Conservation (phyloP, 1,140 invertebrate genomes). For the Drosophila subobscura region DNA sequence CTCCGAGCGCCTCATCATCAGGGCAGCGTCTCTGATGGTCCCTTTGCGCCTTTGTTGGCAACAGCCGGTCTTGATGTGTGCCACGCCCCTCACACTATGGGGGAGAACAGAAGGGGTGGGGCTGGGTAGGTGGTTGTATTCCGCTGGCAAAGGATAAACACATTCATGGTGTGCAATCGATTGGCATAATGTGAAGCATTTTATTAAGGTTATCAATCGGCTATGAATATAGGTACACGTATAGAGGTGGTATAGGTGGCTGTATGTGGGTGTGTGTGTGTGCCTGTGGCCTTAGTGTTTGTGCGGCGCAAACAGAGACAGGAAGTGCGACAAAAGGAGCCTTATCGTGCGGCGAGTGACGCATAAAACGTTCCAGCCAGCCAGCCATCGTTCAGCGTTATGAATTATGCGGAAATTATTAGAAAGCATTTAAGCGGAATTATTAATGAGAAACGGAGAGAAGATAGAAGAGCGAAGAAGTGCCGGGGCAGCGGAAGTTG, state of each 20-base stretch:
- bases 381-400: conserved; percentile 60
- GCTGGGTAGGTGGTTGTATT: conserved; percentile 8
- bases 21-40: too few species aligned
- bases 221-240: conserved; percentile 62
- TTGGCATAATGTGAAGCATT: conserved; percentile 82
- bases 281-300: conserved; percentile 53
- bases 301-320: conserved; percentile 58
- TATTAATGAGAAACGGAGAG: conserved; percentile 65
- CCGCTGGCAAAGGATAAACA: conserved; percentile 75
- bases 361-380: conserved; percentile 80
- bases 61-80: conserved; percentile 75
- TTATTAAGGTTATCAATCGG: conserved; percentile 82
- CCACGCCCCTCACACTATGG: conserved; percentile 28
- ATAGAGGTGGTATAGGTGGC: conserved; percentile 43
- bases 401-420: conserved; percentile 82
- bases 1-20: conserved; percentile 38
- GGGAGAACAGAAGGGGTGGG: conserved; percentile 1
- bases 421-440: conserved; percentile 81
- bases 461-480: not conserved
- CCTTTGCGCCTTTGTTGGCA: conserved; percentile 51
- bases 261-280: conserved; percentile 21
- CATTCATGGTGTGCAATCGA: conserved; percentile 82
- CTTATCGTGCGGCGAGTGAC: conserved; percentile 64
- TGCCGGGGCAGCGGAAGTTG: not conserved
- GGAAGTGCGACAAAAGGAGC: conserved; percentile 50